A percentile compares a stretch with the other conserved stretches of the same genome.
Conservation (phyloP, 2,113 vertebrate species). For the Ochotona princeps region DNA sequence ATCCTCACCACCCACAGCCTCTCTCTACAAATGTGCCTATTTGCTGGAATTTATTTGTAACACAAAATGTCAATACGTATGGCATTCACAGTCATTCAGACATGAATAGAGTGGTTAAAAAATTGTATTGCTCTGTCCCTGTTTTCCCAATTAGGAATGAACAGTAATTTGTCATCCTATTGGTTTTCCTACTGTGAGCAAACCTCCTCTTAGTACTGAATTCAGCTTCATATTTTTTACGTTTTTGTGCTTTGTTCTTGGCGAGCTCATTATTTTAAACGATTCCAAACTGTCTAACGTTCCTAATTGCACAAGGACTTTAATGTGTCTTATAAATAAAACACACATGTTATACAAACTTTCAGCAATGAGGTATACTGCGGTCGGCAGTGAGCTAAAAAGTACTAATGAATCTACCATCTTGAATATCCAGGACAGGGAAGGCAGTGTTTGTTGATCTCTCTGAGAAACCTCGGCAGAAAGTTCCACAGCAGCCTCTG, state of each 20-base stretch:
- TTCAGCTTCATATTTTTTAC: background rate
- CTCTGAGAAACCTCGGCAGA: background rate
- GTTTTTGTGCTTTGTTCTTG: background rate
- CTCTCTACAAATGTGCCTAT: background rate
- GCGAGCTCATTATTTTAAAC: background rate
- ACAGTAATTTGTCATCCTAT: background rate
- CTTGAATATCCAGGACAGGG: background rate
- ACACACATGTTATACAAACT: background rate
- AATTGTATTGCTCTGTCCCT: background rate
- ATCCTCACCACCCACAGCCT: background rate
- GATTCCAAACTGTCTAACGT: background rate
- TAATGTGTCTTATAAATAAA: background rate
- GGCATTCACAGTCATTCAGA: background rate
- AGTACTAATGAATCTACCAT: background rate
- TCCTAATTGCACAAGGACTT: background rate
- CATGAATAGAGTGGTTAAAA: background rate
- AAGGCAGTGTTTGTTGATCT: background rate
- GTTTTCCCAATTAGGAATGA: background rate
- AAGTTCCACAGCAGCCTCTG: background rate
- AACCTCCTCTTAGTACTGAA: background rate
- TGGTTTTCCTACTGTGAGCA: background rate
- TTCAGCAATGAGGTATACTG: background rate
- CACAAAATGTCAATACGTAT: background rate
- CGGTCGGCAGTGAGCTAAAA: background rate
- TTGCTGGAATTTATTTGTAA: background rate